phyloP scores from a whole-genome alignment of 2,113 vertebrate genomes.

The Equus przewalskii region DNA sequence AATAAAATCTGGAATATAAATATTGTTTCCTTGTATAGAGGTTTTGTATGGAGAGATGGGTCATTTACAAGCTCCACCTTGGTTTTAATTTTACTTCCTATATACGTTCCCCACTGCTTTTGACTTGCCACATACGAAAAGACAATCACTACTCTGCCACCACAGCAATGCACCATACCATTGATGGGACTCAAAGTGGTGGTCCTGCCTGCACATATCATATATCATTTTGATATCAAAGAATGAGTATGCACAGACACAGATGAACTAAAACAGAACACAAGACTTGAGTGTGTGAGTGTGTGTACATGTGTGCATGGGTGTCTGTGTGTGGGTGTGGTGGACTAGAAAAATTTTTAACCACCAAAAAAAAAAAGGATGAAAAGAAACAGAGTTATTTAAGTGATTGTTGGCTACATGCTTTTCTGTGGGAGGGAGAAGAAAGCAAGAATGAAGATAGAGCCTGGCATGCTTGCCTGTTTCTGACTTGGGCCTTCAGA shows the following conservation, averaged over 20 bases:
- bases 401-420: neutral
- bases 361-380: neutral
- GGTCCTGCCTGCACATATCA: neutral
- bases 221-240: neutral
- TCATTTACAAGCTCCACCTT: neutral
- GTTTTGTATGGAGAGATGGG: neutral
- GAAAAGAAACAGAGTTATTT: neutral
- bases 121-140: neutral
- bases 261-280: neutral
- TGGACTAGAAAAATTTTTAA: neutral
- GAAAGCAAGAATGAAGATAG: neutral
- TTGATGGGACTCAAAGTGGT: neutral
- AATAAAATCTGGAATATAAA: neutral
- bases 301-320: too few relatives aligned
- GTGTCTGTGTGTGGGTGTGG: neutral
- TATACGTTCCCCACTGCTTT: neutral
- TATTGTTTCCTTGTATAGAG: neutral
- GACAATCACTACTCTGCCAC: neutral
- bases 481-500: neutral
- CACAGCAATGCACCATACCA: fast-evolving
- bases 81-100: slow-evolving; percentile 15
- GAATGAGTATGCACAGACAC: neutral
- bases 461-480: neutral
- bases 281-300: neutral
- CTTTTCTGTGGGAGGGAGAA: neutral